Evolutionary conservation across 1,140 invertebrate species (phyloP).

Genomic region (Gonioctena quinquepunctata): DNA sequence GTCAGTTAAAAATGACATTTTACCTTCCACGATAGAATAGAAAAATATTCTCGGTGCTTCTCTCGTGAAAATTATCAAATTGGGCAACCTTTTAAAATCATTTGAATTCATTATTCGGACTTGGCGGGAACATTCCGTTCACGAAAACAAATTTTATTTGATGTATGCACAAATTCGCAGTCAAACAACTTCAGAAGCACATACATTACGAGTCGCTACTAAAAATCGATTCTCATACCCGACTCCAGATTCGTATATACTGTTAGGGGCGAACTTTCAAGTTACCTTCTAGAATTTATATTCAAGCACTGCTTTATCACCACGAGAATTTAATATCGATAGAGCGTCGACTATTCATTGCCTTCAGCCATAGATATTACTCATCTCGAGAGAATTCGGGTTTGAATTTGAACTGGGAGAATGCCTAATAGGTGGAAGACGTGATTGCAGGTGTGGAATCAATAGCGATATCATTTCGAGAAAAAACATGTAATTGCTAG

Average conservation of each 20-base stretch:
- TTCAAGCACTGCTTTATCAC: not conserved
- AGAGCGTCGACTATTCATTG: not conserved
- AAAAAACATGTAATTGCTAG: no score
- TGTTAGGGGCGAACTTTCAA: not conserved
- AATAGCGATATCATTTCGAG: no score
- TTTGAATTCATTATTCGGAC: no score
- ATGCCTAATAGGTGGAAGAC: not conserved
- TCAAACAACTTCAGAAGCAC: no score
- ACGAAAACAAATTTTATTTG: no score
- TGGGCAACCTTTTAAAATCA: no score
- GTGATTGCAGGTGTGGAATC: not conserved
- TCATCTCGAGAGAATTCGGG: not conserved
- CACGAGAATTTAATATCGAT: conserved; percentile 1
- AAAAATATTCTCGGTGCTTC: no score
- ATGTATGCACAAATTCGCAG: no score
- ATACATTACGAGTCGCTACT: not conserved
- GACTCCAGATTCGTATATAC: not conserved
- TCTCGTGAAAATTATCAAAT: no score
- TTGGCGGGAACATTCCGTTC: no score
- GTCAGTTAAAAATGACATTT: no score
- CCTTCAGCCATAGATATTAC: not conserved
- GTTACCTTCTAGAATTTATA: not conserved
- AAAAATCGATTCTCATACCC: not conserved
- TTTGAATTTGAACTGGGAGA: not conserved
- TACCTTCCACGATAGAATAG: no score